Base-by-base conservation (phyloP, 2,888 invertebrate species). In the Heliconius ismenius region DNA sequence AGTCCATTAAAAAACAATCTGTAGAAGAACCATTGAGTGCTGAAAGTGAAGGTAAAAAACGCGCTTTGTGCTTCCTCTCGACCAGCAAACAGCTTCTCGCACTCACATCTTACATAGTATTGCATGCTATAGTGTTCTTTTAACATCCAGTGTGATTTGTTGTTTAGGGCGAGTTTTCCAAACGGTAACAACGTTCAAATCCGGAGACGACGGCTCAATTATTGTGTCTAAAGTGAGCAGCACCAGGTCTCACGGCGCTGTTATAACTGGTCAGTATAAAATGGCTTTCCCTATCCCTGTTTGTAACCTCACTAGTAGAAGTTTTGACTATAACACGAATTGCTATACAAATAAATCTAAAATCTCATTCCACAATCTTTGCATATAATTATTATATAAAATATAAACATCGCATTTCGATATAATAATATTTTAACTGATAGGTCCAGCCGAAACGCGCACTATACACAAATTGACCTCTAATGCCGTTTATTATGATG, bases 371-470 rank as follows among this genome's bases (percentile, higher is more conserved):
- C 88, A 83, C 58, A 80, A 39, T 79, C 88, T 89, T 86, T 77
- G 88, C 88, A 89, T 86, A 88, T 81, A 86, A 85, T 85, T 76
- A 73, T 74, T 81, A 82, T 76, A 76, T 81, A 79, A 80, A 76
- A 79, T 79, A 83, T 82, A 81, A 79, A 81, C 75, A 84, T 84
- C 82, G 83, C 84, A 85, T 88, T 85, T 89, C 86, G 88, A 87
- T 86, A 89, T 90, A 88, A 88, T 90, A 88, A 87, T 91, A 91
- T 93, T 93, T 93, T 91, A 92, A 94, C 88, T 93, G 92, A 80
- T 94, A 96, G 96, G 96, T 95, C 95, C 96, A 83, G 95, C 95
- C 82, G 96, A 96, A 94, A 95, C 95, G 84, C 96, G 95, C 89
- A 95, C 95, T 82, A 94, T 96, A 89, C 95, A 95, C 93, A 95